Percentiles rank a stretch among this genome's conserved stretches.
These are phyloP conservation scores for Morone saxatilis DNA, from an alignment of 2,113 vertebrate genomes.

Conservation along the genomic window DNA sequence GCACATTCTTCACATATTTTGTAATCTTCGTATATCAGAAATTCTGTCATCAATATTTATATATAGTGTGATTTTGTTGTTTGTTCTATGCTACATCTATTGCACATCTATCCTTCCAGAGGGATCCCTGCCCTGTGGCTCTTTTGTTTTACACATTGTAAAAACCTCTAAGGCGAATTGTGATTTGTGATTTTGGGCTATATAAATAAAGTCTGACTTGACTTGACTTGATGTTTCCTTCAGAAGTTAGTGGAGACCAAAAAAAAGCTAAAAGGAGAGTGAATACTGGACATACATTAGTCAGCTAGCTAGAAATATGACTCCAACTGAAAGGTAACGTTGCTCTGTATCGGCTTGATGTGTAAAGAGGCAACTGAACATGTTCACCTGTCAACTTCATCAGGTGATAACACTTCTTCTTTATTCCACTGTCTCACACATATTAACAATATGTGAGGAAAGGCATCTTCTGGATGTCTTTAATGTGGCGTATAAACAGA, in stretches of 20 bases:
- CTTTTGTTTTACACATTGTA: no score
- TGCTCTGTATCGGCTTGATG: neutral
- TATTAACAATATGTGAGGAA: constrained; percentile 3
- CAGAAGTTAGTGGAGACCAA: neutral
- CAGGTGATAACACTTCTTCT: neutral
- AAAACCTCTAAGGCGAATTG: no score
- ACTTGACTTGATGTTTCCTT: no score
- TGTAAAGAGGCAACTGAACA: neutral
- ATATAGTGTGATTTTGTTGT: no score
- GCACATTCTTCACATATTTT: no score
- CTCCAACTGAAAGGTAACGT: neutral
- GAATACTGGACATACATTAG: neutral
- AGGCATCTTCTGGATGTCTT: neutral
- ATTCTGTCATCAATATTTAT: no score
- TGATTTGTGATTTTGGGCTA: no score
- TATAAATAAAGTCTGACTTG: no score
- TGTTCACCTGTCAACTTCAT: neutral
- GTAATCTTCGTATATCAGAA: no score
- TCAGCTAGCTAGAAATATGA: neutral
- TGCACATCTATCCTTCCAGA: no score
- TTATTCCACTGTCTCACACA: neutral
- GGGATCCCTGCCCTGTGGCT: no score
- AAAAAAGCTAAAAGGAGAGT: neutral
- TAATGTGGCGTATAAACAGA: neutral
- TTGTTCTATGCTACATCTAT: no score